These are phyloP conservation scores for Drosophila gunungcola DNA, from an alignment of 1,140 invertebrate genomes.

Conservation along the genomic window DNA sequence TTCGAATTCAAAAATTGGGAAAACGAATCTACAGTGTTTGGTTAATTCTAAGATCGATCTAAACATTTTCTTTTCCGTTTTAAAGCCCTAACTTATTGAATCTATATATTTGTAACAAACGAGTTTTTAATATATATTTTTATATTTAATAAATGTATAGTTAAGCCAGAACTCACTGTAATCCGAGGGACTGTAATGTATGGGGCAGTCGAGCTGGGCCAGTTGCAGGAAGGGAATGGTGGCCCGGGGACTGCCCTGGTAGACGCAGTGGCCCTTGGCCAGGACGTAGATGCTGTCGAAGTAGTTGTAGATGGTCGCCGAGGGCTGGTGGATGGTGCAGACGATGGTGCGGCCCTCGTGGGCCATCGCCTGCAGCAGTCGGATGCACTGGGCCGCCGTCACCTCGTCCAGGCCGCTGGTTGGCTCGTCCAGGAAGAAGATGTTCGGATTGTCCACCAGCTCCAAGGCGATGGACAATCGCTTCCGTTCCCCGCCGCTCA, in stretches of 20 bases:
- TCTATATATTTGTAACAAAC: too few species aligned
- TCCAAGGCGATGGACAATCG: constrained; percentile 93
- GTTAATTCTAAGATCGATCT: too few species aligned
- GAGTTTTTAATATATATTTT: too few species aligned
- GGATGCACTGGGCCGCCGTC: constrained; percentile 93
- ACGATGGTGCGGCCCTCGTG: constrained; percentile 90
- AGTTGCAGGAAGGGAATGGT: constrained; percentile 90
- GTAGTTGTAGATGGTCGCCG: constrained; percentile 93
- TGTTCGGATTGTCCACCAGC: constrained; percentile 93
- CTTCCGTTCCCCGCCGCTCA: constrained; percentile 92
- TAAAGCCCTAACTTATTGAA: too few species aligned
- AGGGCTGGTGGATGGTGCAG: constrained; percentile 93
- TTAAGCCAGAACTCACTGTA: constrained; percentile 86
- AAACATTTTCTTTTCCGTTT: too few species aligned
- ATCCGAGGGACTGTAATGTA: constrained; percentile 93
- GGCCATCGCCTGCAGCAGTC: constrained; percentile 88
- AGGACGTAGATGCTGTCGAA: constrained; percentile 92
- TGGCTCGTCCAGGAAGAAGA: constrained; percentile 89
- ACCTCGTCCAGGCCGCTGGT: constrained; percentile 94
- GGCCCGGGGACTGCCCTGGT: constrained; percentile 89
- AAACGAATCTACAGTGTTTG: too few species aligned
- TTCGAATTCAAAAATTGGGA: too few species aligned
- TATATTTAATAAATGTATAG: too few species aligned
- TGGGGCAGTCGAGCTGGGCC: constrained; percentile 89
- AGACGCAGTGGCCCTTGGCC: constrained; percentile 89